A percentile compares a stretch with the other conserved stretches of the same genome.
Evolutionary conservation across 1,140 invertebrate species (phyloP).

Genomic region (Trichomalopsis sarcophagae): DNA sequence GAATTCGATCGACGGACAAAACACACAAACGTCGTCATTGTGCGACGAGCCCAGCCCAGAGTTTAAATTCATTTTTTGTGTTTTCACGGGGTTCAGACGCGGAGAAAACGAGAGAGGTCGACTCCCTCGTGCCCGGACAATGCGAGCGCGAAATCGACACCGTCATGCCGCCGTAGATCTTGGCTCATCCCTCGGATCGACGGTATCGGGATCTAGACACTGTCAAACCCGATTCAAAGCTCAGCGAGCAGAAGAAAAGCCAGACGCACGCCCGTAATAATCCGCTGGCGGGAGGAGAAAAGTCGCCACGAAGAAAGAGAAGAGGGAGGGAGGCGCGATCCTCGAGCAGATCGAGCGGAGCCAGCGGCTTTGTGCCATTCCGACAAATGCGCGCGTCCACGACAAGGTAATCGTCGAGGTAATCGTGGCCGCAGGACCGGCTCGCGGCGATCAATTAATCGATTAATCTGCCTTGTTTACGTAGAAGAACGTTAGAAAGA

Average conservation of each 20-base stretch:
- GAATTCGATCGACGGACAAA: neutral
- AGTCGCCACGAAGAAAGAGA: slow-evolving; percentile 27
- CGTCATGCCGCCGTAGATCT: slow-evolving; percentile 64
- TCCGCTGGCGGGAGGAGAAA: slow-evolving; percentile 12
- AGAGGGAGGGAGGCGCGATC: too few species aligned
- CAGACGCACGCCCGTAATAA: slow-evolving; percentile 40
- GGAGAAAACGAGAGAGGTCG: neutral
- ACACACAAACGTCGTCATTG: neutral
- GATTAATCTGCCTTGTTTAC: too few species aligned
- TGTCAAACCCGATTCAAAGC: slow-evolving; percentile 66
- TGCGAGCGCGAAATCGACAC: slow-evolving; percentile 64
- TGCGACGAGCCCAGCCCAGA: neutral
- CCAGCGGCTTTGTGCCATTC: too few species aligned
- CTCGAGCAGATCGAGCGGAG: too few species aligned
- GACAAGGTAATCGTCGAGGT: too few species aligned
- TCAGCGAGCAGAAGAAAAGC: slow-evolving; percentile 55
- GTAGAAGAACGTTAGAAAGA: neutral
- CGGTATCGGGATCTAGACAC: slow-evolving; percentile 66
- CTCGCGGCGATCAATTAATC: too few species aligned
- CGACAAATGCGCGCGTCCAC: neutral
- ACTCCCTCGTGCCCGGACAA: slow-evolving; percentile 53
- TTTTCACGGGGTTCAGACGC: slow-evolving; percentile 31
- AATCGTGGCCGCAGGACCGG: too few species aligned
- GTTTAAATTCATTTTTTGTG: neutral
- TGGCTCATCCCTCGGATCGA: slow-evolving; percentile 59